Evolutionary conservation across 2,888 invertebrate genomes (phyloP).

Genomic region (Drosophila meridionalis): DNA sequence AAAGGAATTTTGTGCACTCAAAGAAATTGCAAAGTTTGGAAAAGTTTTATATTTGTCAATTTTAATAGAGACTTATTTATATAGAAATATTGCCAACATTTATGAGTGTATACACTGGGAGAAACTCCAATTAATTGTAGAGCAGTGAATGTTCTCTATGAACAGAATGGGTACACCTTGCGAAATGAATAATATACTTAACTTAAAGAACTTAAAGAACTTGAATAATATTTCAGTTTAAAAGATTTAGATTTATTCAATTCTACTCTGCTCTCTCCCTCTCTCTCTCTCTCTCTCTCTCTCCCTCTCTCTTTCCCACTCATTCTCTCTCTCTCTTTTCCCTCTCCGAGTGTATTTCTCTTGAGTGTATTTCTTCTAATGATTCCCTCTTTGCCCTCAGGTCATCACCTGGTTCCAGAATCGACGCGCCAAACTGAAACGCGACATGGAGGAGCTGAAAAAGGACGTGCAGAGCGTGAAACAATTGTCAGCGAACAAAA

Average conservation of each 20-base stretch:
- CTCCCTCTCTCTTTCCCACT: no score
- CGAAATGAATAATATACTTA: neutral
- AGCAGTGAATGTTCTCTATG: no score
- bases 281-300: no score
- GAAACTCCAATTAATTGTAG: neutral
- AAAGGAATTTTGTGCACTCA: neutral
- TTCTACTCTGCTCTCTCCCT: neutral
- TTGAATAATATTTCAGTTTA: neutral
- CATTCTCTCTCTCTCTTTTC: no score
- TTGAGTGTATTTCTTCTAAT: neutral
- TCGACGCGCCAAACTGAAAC: constrained; percentile 95
- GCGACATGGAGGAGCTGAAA: constrained; percentile 98
- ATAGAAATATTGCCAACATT: neutral
- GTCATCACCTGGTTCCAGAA: constrained; percentile 99
- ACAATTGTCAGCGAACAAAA: constrained; percentile 94
- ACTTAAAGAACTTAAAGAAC: no score
- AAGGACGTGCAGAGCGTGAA: constrained; percentile 98
- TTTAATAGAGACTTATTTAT: no score
- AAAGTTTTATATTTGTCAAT: no score
- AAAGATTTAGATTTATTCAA: neutral
- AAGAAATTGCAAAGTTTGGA: neutral
- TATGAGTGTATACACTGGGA: neutral
- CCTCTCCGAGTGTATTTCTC: constrained; percentile 1
- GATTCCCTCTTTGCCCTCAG: constrained; percentile 53
- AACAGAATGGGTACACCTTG: no score